Conservation (phyloP, 2,888 invertebrate genomes). For the Steinernema carpocapsae region DNA sequence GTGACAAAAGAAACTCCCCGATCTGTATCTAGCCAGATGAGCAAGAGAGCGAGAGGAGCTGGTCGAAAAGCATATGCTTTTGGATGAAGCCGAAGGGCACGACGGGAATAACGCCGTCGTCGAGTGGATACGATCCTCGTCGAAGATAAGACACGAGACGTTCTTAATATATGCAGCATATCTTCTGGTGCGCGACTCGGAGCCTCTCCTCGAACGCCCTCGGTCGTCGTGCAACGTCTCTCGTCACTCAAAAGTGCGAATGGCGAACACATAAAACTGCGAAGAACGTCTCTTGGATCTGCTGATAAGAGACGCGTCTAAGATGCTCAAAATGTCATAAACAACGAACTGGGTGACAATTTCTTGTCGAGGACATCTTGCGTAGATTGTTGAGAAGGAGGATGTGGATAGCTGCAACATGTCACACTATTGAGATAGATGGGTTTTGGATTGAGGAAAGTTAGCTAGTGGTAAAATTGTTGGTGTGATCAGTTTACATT, state of each 20-base stretch:
- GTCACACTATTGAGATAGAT: constrained; percentile 19
- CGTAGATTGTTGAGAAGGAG: too few species aligned
- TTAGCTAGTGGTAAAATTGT: too few species aligned
- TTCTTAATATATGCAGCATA: constrained; percentile 25
- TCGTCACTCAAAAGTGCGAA: constrained; percentile 34
- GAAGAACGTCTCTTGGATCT: constrained; percentile 34
- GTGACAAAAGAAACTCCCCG: constrained; percentile 28
- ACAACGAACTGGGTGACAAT: constrained; percentile 27
- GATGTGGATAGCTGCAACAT: constrained; percentile 1
- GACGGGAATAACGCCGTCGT: background rate
- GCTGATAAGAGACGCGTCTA: constrained; percentile 24
- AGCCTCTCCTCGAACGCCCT: too few species aligned
- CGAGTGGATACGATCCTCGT: background rate
- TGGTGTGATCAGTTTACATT: too few species aligned
- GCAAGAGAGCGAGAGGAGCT: background rate
- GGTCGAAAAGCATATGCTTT: constrained; percentile 22
- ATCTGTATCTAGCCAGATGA: constrained; percentile 33
- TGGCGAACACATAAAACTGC: constrained; percentile 31
- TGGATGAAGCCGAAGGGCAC: constrained; percentile 30
- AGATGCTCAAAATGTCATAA: constrained; percentile 29
- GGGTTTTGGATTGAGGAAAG: too few species aligned
- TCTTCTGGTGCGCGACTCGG: constrained; percentile 12
- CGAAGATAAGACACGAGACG: constrained; percentile 9
- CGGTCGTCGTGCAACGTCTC: background rate
- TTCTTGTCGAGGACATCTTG: background rate